A percentile compares a stretch with the other conserved stretches of the same genome.
These are phyloP conservation scores for Felis chaus DNA, from an alignment of 2,113 vertebrate genomes.

Conservation along the genomic window DNA sequence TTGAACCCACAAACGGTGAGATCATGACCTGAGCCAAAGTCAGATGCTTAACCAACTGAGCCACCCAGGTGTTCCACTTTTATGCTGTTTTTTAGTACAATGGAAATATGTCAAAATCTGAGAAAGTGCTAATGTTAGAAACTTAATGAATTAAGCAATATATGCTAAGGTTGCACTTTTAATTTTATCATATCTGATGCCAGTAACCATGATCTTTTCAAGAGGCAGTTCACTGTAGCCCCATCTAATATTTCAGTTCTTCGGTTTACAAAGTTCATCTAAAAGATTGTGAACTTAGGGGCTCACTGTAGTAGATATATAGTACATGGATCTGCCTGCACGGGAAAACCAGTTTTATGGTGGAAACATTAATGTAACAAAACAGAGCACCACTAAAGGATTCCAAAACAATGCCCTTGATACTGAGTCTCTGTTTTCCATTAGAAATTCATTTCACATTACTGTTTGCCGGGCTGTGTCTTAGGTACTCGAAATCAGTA, in stretches of 20 bases:
- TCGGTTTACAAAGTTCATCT: neutral
- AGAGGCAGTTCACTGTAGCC: neutral
- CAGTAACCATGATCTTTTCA: neutral
- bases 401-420: neutral
- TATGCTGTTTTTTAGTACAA: slow-evolving; percentile 21
- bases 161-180: neutral
- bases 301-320: neutral
- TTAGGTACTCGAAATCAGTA: neutral
- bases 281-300: neutral
- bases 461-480: neutral
- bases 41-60: no score
- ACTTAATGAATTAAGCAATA: neutral
- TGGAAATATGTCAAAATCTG: slow-evolving; percentile 39
- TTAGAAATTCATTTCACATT: neutral
- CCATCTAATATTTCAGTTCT: neutral
- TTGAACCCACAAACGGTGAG: no score
- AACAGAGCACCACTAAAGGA: neutral
- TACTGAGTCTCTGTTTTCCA: neutral
- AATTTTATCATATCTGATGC: neutral
- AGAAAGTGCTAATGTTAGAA: slow-evolving; percentile 1
- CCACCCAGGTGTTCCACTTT: neutral
- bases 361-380: neutral
- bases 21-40: no score
- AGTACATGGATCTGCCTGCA: neutral
- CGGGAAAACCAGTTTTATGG: neutral